A percentile compares a stretch with the other conserved stretches of the same genome.
Evolutionary conservation across 37 sponge, comb jelly and placozoan species (phyloP).

Genomic region (Chondrosia reniformis): DNA sequence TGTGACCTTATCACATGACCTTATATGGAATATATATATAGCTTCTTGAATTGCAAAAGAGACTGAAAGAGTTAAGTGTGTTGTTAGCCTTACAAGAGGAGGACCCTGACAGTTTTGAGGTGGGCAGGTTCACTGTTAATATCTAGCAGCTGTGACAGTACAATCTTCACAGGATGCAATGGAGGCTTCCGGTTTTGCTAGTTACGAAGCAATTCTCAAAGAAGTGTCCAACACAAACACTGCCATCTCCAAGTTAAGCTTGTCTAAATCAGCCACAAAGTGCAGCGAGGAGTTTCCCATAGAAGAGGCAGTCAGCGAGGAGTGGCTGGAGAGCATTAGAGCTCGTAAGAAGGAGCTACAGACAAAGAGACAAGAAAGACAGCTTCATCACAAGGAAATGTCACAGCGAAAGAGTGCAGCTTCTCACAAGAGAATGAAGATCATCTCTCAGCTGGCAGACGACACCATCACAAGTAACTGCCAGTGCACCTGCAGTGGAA

Average conservation of each 20-base stretch:
- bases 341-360: conserved; percentile 69
- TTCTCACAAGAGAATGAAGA: conserved; percentile 87
- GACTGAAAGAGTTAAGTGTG: conserved; percentile 12
- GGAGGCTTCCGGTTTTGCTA: conserved; percentile 16
- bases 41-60: neutral
- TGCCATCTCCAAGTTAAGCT: neutral
- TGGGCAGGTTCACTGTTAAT: neutral
- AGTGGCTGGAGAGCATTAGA: conserved; percentile 66
- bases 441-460: conserved; percentile 81
- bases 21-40: conserved; percentile 6
- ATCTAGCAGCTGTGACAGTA: neutral
- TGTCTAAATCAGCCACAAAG: neutral
- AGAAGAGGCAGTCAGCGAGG: conserved; percentile 53
- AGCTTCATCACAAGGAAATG: conserved; percentile 62
- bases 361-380: conserved; percentile 54
- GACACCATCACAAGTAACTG: conserved; percentile 30
- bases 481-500: neutral
- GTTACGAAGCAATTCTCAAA: conserved; percentile 8
- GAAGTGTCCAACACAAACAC: neutral
- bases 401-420: conserved; percentile 83
- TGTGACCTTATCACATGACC: too few species aligned
- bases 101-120: conserved; percentile 29
- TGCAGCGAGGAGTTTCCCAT: neutral
- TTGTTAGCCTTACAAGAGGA: conserved; percentile 17
- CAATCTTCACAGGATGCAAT: neutral